These are phyloP conservation scores for Mus caroli DNA, from an alignment of 2,797 vertebrate genomes.

Conservation along the genomic window DNA sequence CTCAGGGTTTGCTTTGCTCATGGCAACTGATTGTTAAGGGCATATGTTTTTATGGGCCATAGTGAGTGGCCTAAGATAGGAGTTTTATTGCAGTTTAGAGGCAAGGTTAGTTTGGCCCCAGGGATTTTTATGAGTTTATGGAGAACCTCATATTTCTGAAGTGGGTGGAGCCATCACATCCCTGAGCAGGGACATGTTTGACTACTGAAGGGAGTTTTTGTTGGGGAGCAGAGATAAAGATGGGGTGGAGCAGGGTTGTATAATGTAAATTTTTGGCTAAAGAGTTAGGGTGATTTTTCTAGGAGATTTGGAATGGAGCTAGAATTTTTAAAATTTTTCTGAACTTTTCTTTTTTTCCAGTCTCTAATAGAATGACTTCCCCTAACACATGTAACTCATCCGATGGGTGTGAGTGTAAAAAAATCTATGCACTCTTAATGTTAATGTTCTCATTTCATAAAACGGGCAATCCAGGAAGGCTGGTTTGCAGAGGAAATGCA, in stretches of 20 bases:
- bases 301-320: constrained; percentile 13
- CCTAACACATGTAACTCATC: neutral
- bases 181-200: constrained; percentile 30
- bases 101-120: constrained; percentile 7
- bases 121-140: neutral
- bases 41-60: neutral
- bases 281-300: constrained; percentile 27
- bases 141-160: constrained; percentile 7
- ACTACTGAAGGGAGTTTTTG: neutral
- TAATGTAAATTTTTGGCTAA: neutral
- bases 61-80: neutral
- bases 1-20: neutral
- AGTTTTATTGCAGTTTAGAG: neutral
- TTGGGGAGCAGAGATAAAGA: constrained; percentile 15
- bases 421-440: neutral
- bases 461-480: constrained; percentile 12
- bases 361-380: neutral
- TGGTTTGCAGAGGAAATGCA: neutral
- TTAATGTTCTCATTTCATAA: neutral
- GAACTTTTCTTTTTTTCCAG: neutral
- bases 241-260: neutral
- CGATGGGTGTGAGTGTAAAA: neutral
- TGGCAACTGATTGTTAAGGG: neutral
- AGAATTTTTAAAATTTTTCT: constrained; percentile 55
- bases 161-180: neutral